These are phyloP conservation scores for Papilio polytes DNA, from an alignment of 1,140 invertebrate genomes.

Conservation along the genomic window DNA sequence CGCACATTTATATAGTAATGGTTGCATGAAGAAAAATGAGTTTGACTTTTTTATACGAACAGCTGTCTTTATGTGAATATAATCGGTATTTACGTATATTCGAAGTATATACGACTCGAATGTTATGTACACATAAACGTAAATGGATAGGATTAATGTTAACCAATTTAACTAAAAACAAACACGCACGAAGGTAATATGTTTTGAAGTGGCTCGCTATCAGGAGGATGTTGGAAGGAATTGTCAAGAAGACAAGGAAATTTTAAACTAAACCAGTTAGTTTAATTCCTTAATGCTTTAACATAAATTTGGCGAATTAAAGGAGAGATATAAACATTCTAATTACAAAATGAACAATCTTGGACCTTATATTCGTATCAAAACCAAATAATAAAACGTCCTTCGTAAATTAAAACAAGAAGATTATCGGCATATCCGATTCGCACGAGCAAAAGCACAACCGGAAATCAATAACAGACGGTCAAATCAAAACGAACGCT, in stretches of 20 bases:
- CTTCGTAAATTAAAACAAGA: neutral
- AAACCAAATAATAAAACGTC: neutral
- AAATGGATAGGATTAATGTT: neutral
- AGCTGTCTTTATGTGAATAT: slow-evolving; percentile 9
- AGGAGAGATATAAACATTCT: neutral
- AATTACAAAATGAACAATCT: neutral
- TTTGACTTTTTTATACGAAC: slow-evolving; percentile 20
- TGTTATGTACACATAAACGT: neutral
- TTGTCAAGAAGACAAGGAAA: too few species aligned
- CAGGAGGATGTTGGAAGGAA: too few species aligned
- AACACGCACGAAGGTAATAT: too few species aligned
- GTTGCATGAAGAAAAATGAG: neutral
- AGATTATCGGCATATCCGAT: slow-evolving; percentile 12
- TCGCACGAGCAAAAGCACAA: slow-evolving; percentile 33
- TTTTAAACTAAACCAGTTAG: too few species aligned
- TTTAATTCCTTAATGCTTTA: neutral
- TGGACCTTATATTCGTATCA: too few species aligned
- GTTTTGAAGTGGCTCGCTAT: too few species aligned
- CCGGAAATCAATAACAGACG: slow-evolving; percentile 50
- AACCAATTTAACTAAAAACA: too few species aligned
- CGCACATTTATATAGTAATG: slow-evolving; percentile 33
- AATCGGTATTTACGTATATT: neutral
- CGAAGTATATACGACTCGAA: neutral
- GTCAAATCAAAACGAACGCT: slow-evolving; percentile 38
- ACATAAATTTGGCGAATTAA: neutral